Base-by-base conservation (phyloP, 2,888 invertebrate species). In the Drosophila bunnanda region DNA sequence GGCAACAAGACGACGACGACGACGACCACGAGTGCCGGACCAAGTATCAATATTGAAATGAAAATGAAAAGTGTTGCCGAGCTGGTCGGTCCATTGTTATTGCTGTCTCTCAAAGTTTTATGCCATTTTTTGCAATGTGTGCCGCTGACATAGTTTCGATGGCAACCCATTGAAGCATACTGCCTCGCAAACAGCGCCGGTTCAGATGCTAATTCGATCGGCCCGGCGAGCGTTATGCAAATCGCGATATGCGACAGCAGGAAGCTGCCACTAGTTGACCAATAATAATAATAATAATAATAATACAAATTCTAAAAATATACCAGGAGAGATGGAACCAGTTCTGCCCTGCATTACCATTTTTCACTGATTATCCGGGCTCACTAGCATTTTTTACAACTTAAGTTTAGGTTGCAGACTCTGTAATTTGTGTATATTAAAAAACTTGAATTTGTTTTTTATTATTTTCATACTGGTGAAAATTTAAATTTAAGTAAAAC, bases 41-140 rank as follows among this genome's bases (percentile, higher is more conserved):
- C 65, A 77, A 54, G 61, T 61, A 50, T 56, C 43, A 61, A 56
- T 73, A 76, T 77, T 71, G 71, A 79, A 83, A 80, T 76, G 78
- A 78, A 79, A 78, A 81, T 76, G 79, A 79, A 79, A 78, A 81
- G 73, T 81, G 68, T 81, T 67, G 75, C 61, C 65, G 68, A 70
- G 52, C 62, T 38, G 44, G 70, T 77, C 48, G 44, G 67, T 77
- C 46, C 56, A 59, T 60, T 75, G 65, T 75, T 72, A 52, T 64
- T 57, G 59, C 62, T 48, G 44, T 44, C 59, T 36, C 36, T 58
- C 32, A 34, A 30, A 36, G 43, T 73, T 69, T 68, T 69, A 56
- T 59, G 58, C 71, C 57, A 69, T 82, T 32, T 50, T 50, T 46
- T 82, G 79, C 79, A 73, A 75, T 79, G 57, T 70, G 78, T 70